Percentiles rank a stretch among this genome's conserved stretches.
Conservation (phyloP, 2,113 vertebrate species). For the Rhea americana region DNA sequence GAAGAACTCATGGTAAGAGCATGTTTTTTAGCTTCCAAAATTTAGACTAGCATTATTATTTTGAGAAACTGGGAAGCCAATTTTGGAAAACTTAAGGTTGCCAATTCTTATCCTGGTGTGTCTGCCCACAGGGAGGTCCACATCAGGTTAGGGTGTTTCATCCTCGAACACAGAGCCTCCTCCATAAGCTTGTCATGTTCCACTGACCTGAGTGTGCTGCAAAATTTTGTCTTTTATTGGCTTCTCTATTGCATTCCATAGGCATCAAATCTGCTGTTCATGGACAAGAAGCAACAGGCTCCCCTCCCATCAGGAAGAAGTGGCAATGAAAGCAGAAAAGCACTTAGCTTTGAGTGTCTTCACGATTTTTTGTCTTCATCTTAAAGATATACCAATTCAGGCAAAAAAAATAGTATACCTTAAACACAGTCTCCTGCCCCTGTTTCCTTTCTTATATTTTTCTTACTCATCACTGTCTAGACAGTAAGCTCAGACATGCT, state of each 20-base stretch:
- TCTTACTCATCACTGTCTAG: not conserved
- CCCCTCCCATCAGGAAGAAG: not conserved
- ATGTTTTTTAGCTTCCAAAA: not conserved
- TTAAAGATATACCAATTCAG: not conserved
- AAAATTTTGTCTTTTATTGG: not conserved
- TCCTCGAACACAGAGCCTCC: not conserved
- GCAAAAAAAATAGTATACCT: not conserved
- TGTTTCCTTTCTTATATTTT: not conserved
- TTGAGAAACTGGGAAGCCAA: not conserved
- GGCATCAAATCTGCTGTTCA: not conserved
- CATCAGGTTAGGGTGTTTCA: not conserved
- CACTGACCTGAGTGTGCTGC: not conserved
- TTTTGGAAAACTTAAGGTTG: not conserved
- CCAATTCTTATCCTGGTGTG: not conserved
- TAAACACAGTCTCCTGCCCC: not conserved
- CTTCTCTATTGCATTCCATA: not conserved
- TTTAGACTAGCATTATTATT: not conserved
- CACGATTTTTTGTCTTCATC: not conserved
- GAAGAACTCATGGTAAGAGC: not conserved
- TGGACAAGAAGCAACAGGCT: not conserved
- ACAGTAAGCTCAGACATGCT: not conserved
- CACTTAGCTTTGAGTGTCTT: not conserved
- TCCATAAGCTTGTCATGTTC: not conserved
- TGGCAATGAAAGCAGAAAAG: not conserved
- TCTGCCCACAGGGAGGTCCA: not conserved